phyloP scores from a whole-genome alignment of 1,140 invertebrate species.

The Rhopalosiphum padi region DNA sequence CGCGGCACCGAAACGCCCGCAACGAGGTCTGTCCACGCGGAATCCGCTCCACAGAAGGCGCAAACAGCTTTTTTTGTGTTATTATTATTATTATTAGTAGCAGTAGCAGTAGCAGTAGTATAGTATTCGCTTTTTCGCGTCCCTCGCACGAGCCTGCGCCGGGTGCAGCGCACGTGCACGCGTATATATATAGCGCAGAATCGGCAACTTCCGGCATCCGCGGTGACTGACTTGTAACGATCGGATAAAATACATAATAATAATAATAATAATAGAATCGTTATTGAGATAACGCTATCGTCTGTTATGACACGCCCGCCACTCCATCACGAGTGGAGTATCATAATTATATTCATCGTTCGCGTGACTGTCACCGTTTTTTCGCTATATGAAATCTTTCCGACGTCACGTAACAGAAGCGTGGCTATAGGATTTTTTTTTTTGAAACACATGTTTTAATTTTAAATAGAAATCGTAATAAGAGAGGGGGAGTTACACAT shows the following conservation, averaged over 20 bases:
- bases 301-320: not conserved
- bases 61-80: not conserved
- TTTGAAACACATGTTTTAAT: not conserved
- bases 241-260: not conserved
- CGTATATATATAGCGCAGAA: not conserved
- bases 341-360: not conserved
- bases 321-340: not conserved
- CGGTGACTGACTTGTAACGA: not conserved
- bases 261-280: not conserved
- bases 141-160: not conserved
- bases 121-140: not conserved
- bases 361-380: not conserved
- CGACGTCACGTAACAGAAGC: not conserved
- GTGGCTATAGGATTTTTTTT: not conserved
- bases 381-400: not conserved
- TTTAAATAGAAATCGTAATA: not conserved
- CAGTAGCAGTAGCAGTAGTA: too few species aligned
- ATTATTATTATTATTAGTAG: not conserved
- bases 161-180: not conserved
- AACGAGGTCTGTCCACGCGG: not conserved
- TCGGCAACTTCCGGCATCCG: not conserved
- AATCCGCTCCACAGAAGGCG: conserved; percentile 8
- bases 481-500: not conserved
- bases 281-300: not conserved
- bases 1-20: not conserved